Evolutionary conservation across 2,113 vertebrate genomes (phyloP), one percentile per base, ranked within the genome.

Genomic region (Malurus alboscapulatus): DNA sequence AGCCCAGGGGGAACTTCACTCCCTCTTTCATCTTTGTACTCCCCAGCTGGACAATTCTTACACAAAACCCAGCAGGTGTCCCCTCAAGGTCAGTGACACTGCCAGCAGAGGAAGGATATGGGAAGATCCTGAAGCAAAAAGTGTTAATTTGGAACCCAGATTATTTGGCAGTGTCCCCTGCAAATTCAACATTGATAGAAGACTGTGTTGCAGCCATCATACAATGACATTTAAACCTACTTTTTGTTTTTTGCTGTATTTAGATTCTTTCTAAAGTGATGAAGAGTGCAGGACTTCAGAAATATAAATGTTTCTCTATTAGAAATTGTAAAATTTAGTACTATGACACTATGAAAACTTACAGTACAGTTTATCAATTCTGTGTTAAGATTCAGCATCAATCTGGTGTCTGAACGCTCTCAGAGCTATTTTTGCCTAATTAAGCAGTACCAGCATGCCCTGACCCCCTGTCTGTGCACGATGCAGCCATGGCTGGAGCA

Each of bases 221-320:
- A 44, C 8, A 68, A 58, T 16, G 69, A 55, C 34, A 50, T 27
- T 61, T 19, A 62, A 30, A 69, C 48, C 63, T 62, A 48, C 29
- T 32, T 16, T 34, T 30, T 47, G 27, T 10, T n/a, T 91, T 65
- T 61, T 72, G 20, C 84, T 92, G 74, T 74, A 79, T 80, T 92
- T 65, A 68, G 34, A 34, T 61, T 61, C 17, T 67, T 79, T 82
- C 76, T 92, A 85, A 96, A 96, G 94, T 91, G 88, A 36, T 96
- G 51, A 87, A 93, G 63, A 95, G 95, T 87, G 85, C 81, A 95
- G 82, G 87, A 85, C 54, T 93, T 91, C 17, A 53, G 79, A 86
- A 86, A 94, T 42, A 90, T 3, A 84, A 93, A 91, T 2, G 1
- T 55, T 63, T 66, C 65, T 75, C 74, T 80, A 40, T 53, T 54